Evolutionary conservation across 2,113 vertebrate species (phyloP), one percentile per base, ranked within the genome.

Genomic region (Phoenicopterus ruber): DNA sequence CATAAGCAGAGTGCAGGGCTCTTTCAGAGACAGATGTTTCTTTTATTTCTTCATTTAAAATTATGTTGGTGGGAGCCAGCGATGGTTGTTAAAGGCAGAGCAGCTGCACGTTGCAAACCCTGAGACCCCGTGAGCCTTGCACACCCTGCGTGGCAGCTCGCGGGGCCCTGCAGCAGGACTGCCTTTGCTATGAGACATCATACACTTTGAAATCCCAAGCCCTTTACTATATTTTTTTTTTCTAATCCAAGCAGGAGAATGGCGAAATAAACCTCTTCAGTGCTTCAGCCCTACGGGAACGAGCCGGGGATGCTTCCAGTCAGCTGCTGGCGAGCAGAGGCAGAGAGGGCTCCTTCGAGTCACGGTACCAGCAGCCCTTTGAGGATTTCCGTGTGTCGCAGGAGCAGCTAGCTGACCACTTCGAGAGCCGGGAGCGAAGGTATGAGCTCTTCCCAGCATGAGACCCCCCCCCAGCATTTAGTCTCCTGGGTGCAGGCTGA

Each of bases 381-480:
- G 99, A 99, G 26, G 99, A 99, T 54, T 99, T 99, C 76, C 98
- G 99, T 32, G 97, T 99, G 50, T 98, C 99, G 8, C 99, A 99
- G 95, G 99, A 99, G 96, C 98, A 98, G 24, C 98, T 99, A 3
- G 58, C 99, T 71, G 99, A 99, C 82, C 99, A 99, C 88, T 98
- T 99, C 14, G 99, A 99, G 76, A 93, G 98, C 42, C 98, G 99
- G 96, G 99, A 98, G 95, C 98, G 99, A 87, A 99, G 99, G 99
- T 99, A 93, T 36, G 36, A 71, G 73, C 46, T 40, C 19, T 36
- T 50, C 34, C 47, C 31, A 50, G 38, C 59, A 15, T 2, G 14
- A 36, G 10, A 4, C 8, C 15, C 19, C 15, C 19, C 8, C 31
- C 8, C 20, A 42, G 47, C 32, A 4, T 36, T 63, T 5, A 11